Base-by-base conservation (phyloP, 1,140 invertebrate genomes). In the Camponotus vicinus region DNA sequence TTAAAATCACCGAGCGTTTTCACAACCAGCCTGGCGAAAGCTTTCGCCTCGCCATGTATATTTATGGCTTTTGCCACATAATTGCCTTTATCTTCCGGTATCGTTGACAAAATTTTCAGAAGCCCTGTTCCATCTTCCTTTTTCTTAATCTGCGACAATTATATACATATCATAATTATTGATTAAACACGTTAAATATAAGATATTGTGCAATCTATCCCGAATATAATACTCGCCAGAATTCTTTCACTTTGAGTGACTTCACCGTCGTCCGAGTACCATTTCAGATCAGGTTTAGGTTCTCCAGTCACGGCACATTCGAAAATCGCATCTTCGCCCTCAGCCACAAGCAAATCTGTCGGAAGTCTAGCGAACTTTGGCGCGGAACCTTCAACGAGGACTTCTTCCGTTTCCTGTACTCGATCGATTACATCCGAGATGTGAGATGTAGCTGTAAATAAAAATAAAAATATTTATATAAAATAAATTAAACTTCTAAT, bases 11-110 rank as follows among this genome's bases (percentile, higher is more conserved):
- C 95, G 9, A 96, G 94, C 0, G 96, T 95, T 93, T 97, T 97
- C 0, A 98, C 97, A 61, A 97, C 97, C 3, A 98, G 91, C 87
- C 97, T 97, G 0, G 97, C 97, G 85, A 98, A 97, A 89, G 97
- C 97, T 92, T 98, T 98, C 0, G 97, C 97, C 89, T 98, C 97
- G n/a, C 98, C 98, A 32, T 96, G 95, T 27, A 94, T 91, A 93
- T 98, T 98, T 1, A 95, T 95, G 0, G 97, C 97, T 92, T 97
- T 97, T 0, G 97, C 97, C 0, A 97, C 97, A 91, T 98, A 98
- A 75, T 97, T 97, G 3, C 97, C 97, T 90, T 97, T 97, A 90
- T 98, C 97, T 69, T 97, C 95, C 2, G 96, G 95, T 9, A 88
- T 93, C 0, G 96, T 96, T 59, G 96, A 94, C 37, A 93, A 95